Percentiles rank a stretch among this genome's conserved stretches.
These are phyloP conservation scores for Penaeus vannamei DNA, from an alignment of 1,140 invertebrate species.

Conservation along the genomic window DNA sequence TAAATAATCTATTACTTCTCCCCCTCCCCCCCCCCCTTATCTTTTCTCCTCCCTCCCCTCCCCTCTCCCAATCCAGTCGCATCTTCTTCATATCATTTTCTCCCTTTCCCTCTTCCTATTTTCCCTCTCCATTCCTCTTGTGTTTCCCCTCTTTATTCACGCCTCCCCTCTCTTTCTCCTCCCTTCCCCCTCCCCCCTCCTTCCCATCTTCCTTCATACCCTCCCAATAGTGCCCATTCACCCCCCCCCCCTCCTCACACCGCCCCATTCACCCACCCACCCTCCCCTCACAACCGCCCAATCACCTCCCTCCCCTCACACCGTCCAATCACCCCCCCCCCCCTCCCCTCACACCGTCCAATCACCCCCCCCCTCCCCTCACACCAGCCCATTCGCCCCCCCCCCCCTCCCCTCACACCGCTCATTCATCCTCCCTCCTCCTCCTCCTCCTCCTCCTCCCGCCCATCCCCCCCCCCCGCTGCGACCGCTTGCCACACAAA, in stretches of 20 bases:
- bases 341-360: conserved; percentile 26
- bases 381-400: not conserved
- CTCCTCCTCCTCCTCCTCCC: not conserved
- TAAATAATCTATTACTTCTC: too few relatives aligned
- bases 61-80: too few relatives aligned
- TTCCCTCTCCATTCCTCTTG: too few relatives aligned
- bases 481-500: conserved; percentile 43
- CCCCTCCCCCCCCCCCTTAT: too few relatives aligned
- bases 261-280: not conserved
- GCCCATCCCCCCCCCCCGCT: not conserved
- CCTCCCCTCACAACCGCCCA: not conserved
- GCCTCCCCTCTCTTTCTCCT: too few relatives aligned
- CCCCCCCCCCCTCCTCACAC: not conserved
- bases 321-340: conserved; percentile 26
- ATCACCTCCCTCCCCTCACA: too few relatives aligned
- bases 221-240: too few relatives aligned
- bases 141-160: too few relatives aligned
- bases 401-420: not conserved
- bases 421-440: not conserved
- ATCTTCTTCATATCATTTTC: too few relatives aligned
- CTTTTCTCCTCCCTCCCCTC: too few relatives aligned
- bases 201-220: not conserved
- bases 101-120: too few relatives aligned
- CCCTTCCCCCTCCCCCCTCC: not conserved
- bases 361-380: conserved; percentile 34